A percentile compares a stretch with the other conserved stretches of the same genome.
These are phyloP conservation scores for Tenebrosternarchus preto DNA, from an alignment of 2,113 vertebrate species.

Conservation along the genomic window DNA sequence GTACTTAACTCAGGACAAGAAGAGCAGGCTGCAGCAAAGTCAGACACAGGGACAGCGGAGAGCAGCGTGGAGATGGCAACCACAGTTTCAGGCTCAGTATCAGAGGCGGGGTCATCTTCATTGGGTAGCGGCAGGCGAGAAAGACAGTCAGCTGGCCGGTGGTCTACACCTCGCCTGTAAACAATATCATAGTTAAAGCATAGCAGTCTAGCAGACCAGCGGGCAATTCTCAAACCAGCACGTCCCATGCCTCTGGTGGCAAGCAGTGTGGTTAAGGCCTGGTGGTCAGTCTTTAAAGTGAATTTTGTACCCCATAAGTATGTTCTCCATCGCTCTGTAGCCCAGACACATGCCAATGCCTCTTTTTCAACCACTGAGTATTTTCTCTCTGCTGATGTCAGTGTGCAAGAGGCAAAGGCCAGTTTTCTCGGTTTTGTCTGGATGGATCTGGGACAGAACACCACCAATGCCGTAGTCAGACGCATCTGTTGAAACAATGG, in stretches of 20 bases:
- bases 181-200: constrained; percentile 32
- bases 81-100: no score
- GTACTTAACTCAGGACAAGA: no score
- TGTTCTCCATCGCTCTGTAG: not conserved
- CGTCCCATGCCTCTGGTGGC: constrained; percentile 1
- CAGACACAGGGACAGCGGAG: not conserved
- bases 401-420: no score
- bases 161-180: not conserved
- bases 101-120: not conserved
- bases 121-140: constrained; percentile 11
- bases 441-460: not conserved
- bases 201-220: not conserved
- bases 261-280: constrained; percentile 8
- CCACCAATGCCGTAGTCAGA: not conserved
- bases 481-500: not conserved
- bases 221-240: constrained; percentile 22
- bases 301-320: constrained; percentile 13
- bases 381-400: not conserved
- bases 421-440: no score
- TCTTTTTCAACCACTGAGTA: constrained; percentile 12
- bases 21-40: constrained; percentile 8
- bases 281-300: constrained; percentile 18
- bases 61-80: not conserved
- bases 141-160: constrained; percentile 11
- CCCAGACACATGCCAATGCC: not conserved